Conservation (phyloP, 2,113 vertebrate genomes). For the Coregonus clupeaformis region DNA sequence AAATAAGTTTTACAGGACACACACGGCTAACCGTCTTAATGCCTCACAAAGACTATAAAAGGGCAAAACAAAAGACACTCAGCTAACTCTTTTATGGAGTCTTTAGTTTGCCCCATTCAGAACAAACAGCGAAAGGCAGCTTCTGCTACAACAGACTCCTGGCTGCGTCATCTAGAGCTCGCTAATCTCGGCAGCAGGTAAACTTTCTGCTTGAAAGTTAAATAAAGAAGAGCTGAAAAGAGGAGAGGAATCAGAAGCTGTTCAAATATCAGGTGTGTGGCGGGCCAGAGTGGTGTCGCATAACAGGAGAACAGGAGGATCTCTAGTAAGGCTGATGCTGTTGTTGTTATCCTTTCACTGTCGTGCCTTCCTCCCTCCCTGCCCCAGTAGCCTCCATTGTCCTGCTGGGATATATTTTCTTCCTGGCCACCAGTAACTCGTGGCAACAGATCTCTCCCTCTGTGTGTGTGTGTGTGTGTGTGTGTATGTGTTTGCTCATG, state of each 20-base stretch:
- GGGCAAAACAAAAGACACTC: slow-evolving; percentile 53
- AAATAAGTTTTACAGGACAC: slow-evolving; percentile 38
- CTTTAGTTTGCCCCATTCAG: slow-evolving; percentile 33
- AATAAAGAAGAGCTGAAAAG: slow-evolving; percentile 62
- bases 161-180: slow-evolving; percentile 29
- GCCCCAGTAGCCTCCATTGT: slow-evolving; percentile 52
- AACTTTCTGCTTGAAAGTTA: slow-evolving; percentile 52
- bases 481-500: too few species aligned
- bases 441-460: slow-evolving; percentile 71
- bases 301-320: slow-evolving; percentile 60
- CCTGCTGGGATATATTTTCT: slow-evolving; percentile 41
- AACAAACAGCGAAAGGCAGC: slow-evolving; percentile 63
- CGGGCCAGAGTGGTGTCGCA: slow-evolving; percentile 25
- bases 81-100: slow-evolving; percentile 57
- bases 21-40: slow-evolving; percentile 30
- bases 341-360: slow-evolving; percentile 51
- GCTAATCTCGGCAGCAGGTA: slow-evolving; percentile 64
- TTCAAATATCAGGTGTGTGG: slow-evolving; percentile 65
- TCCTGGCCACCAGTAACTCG: slow-evolving; percentile 53
- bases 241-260: slow-evolving; percentile 62
- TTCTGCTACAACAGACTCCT: slow-evolving; percentile 59
- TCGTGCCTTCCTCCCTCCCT: slow-evolving; percentile 44
- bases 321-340: slow-evolving; percentile 56
- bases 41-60: slow-evolving; percentile 16
- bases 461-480: not conserved